Percentiles rank a stretch among this genome's conserved stretches.
These are phyloP conservation scores for Protosalanx chinensis DNA, from an alignment of 2,797 vertebrate species.

Conservation along the genomic window DNA sequence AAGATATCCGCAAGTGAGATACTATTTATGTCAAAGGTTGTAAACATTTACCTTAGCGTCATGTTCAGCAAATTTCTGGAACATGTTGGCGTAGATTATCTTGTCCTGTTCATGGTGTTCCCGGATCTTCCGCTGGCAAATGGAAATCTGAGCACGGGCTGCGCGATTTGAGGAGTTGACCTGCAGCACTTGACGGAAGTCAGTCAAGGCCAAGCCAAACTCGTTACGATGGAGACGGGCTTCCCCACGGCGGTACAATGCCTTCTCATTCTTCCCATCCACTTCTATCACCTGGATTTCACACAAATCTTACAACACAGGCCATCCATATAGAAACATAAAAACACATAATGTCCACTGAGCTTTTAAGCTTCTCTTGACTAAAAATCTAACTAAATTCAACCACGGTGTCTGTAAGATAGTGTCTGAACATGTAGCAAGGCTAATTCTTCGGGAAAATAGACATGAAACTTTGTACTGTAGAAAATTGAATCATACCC, in stretches of 20 bases:
- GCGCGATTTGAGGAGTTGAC: constrained; percentile 90
- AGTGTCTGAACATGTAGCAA: no score
- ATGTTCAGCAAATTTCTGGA: constrained; percentile 91
- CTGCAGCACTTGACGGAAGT: constrained; percentile 87
- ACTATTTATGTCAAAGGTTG: not conserved
- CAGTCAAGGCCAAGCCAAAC: constrained; percentile 82
- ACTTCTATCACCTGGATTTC: constrained; percentile 81
- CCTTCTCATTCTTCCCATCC: constrained; percentile 89
- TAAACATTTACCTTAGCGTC: constrained; percentile 79
- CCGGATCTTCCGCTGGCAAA: constrained; percentile 87
- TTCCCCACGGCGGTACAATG: constrained; percentile 87
- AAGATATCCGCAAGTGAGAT: not conserved
- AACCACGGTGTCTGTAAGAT: no score
- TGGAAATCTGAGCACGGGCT: constrained; percentile 79
- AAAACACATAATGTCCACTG: no score
- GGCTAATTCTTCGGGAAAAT: no score
- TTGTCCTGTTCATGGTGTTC: constrained; percentile 91
- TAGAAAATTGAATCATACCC: no score
- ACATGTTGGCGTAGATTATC: constrained; percentile 94
- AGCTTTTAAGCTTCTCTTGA: no score
- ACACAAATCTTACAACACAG: not conserved
- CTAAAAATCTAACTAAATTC: no score
- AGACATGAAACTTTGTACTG: no score
- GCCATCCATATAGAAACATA: no score
- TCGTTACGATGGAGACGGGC: constrained; percentile 88